Conservation (phyloP, 2,797 vertebrate species). For the Characodon lateralis region DNA sequence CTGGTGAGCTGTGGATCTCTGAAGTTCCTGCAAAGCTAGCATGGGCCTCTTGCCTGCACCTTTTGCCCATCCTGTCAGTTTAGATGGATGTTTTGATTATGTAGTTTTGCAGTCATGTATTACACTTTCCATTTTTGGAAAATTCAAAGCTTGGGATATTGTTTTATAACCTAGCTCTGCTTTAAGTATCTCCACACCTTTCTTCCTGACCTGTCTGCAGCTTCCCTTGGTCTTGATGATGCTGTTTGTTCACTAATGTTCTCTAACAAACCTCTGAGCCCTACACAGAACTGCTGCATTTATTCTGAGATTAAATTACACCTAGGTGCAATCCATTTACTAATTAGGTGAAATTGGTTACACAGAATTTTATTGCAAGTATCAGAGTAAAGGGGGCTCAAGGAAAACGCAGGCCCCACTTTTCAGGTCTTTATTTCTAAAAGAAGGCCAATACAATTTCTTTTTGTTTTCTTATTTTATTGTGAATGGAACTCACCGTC, state of each 20-base stretch:
- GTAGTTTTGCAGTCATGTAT: neutral
- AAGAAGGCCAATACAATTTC: too few species aligned
- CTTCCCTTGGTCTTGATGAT: neutral
- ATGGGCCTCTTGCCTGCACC: too few species aligned
- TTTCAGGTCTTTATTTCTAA: too few species aligned
- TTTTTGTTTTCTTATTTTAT: neutral
- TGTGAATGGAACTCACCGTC: conserved; percentile 73
- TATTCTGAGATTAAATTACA: neutral
- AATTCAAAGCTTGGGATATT: neutral
- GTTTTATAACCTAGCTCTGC: neutral
- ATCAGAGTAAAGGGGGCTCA: too few species aligned
- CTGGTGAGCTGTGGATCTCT: neutral
- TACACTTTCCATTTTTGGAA: neutral
- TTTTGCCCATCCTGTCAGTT: neutral
- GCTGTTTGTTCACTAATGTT: neutral
- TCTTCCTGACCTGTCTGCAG: neutral
- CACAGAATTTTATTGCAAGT: too few species aligned
- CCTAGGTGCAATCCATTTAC: neutral
- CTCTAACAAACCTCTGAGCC: neutral
- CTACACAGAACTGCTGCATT: neutral
- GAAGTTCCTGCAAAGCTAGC: neutral
- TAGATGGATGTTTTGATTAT: neutral
- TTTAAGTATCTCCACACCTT: neutral
- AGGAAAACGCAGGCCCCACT: too few species aligned
- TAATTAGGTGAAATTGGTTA: neutral